Percentiles rank a stretch among this genome's conserved stretches.
phyloP scores from a whole-genome alignment of 2,888 invertebrate genomes.

The Cryptus viduatorius region DNA sequence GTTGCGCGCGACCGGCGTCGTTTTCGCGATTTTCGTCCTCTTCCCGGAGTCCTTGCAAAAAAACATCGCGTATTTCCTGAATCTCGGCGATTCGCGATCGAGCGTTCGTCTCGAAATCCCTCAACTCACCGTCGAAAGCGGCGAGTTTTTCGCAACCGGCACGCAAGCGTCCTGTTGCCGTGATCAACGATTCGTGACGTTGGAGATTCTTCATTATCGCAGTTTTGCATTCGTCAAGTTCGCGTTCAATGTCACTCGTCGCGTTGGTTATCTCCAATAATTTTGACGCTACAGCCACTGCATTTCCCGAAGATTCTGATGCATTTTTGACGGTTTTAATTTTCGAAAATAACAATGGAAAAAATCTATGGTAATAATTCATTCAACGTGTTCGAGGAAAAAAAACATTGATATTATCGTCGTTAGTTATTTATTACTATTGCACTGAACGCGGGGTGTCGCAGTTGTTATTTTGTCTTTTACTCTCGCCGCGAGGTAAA shows the following conservation, averaged over 20 bases:
- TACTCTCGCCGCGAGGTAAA: not conserved
- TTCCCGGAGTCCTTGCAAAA: not conserved
- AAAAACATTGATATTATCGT: not conserved
- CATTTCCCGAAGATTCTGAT: not conserved
- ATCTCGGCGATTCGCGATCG: conserved; percentile 28
- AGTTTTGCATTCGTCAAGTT: conserved; percentile 29
- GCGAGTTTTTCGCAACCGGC: not conserved
- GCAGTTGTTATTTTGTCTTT: not conserved
- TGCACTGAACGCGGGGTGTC: not conserved
- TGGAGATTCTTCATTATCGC: conserved; percentile 34
- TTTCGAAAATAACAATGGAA: not conserved
- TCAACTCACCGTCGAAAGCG: conserved; percentile 3
- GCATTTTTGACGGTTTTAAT: not conserved
- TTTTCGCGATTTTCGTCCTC: not conserved
- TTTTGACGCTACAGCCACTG: conserved; percentile 32
- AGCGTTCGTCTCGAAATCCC: not conserved
- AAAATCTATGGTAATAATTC: not conserved
- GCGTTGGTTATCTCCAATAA: conserved; percentile 47
- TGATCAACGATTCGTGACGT: conserved; percentile 16
- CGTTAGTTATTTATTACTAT: not conserved
- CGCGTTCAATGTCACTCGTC: conserved; percentile 40
- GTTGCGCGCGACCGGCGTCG: not conserved
- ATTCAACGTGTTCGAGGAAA: not conserved
- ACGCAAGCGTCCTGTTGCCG: not conserved
- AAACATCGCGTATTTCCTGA: not conserved